Percentiles rank a stretch among this genome's conserved stretches.
Evolutionary conservation across 1,140 invertebrate genomes (phyloP).

Genomic region (Drosophila triauraria): DNA sequence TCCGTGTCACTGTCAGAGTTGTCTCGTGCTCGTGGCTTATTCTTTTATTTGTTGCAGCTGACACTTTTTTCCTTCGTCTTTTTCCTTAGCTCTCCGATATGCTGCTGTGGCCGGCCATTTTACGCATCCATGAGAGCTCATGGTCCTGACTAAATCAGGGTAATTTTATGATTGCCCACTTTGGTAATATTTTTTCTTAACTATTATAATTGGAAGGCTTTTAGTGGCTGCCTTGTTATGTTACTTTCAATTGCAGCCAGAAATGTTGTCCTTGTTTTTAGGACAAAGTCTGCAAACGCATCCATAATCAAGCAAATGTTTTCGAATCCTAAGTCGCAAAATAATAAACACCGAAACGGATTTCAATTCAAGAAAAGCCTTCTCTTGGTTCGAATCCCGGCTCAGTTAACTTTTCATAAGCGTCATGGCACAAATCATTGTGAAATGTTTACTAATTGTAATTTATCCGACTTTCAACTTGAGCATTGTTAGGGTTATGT

Average conservation of each 20-base stretch:
- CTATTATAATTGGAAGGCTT: too few relatives aligned
- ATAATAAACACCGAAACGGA: slow-evolving; percentile 1
- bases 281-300: background rate
- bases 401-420: slow-evolving; percentile 48
- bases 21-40: slow-evolving; percentile 45
- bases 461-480: slow-evolving; percentile 52
- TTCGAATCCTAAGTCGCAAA: slow-evolving; percentile 3
- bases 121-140: slow-evolving; percentile 3
- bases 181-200: background rate
- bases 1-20: slow-evolving; percentile 74
- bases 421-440: slow-evolving; percentile 44
- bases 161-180: background rate
- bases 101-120: slow-evolving; percentile 16
- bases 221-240: too few relatives aligned
- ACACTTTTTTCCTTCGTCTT: slow-evolving; percentile 31
- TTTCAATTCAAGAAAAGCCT: slow-evolving; percentile 19
- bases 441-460: slow-evolving; percentile 61
- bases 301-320: slow-evolving; percentile 2
- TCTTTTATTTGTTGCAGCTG: slow-evolving; percentile 36
- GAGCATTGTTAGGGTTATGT: slow-evolving; percentile 39
- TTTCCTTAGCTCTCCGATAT: slow-evolving; percentile 21
- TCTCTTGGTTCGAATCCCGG: background rate
- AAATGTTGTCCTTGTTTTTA: background rate
- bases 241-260: too few relatives aligned
- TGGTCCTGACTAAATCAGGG: slow-evolving; percentile 19